Percentiles rank a stretch among this genome's conserved stretches.
These are phyloP conservation scores for Cheilosia scutellata DNA, from an alignment of 2,888 invertebrate genomes.

Conservation along the genomic window DNA sequence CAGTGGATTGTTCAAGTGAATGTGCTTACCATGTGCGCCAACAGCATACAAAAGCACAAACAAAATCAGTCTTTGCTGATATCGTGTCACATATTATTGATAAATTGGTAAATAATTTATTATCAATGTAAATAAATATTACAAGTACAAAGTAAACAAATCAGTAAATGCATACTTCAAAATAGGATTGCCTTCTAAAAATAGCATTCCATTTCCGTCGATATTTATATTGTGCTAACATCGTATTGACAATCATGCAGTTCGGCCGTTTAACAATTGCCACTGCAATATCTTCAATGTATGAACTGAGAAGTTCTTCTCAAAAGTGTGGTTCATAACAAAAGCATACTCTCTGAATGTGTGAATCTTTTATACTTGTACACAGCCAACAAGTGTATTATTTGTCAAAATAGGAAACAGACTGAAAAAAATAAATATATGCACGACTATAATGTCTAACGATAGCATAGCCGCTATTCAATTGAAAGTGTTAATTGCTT, in stretches of 20 bases:
- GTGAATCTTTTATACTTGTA: neutral
- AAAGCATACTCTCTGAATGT: neutral
- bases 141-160: no score
- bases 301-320: neutral
- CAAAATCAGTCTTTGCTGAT: no score
- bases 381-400: neutral
- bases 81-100: no score
- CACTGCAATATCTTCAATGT: neutral
- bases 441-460: neutral
- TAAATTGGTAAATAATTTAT: no score
- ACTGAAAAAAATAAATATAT: neutral
- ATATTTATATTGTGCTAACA: no score
- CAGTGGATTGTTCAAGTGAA: no score
- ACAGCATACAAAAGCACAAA: no score
- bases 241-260: neutral
- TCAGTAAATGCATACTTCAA: no score
- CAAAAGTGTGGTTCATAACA: neutral
- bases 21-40: no score
- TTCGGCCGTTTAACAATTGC: neutral
- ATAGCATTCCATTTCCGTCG: no score
- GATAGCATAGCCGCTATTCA: neutral
- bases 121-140: no score
- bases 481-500: constrained; percentile 57
- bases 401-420: neutral
- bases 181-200: no score